Base-by-base conservation (phyloP, 2,888 invertebrate species). In the Chaetoderma sp. region DNA sequence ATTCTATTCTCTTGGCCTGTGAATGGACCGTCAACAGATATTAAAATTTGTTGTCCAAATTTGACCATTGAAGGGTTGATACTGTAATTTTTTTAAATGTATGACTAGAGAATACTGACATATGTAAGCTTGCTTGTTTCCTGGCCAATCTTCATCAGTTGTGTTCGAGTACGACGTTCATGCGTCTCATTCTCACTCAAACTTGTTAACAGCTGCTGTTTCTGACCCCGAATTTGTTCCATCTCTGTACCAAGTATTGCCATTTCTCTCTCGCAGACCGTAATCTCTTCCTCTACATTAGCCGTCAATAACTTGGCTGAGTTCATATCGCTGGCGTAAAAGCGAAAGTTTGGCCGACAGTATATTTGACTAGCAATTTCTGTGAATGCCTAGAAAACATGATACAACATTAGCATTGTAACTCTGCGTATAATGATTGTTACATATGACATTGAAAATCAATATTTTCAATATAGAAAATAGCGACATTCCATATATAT, bases 201-300 rank as follows among this genome's bases (percentile, higher is more conserved):
- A 8, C 3, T 8, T 8, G 52, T 30, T 10, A 32, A 32, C 4
- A 52, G 27, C 45, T 65, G 63, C 13, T 55, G 63, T 5, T 78
- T 76, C 39, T 75, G 72, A 0, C 49, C 49, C 0, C 73, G 70
- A 3, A 78, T 30, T 16, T 68, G 63, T 8, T 52, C 52, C 33
- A 63, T 68, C 21, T 65, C 57, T 33, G 71, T 70, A 3, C 62
- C 47, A 21, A 67, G 27, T 21, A 56, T 65, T 4, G 60, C 62
- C 8, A 65, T 44, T n/a, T 76, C 71, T 3, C 60, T 60, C 44
- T 71, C 63, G 13, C 70, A 52, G 18, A 62, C 55, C 3, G 47
- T 59, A n/a, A 86, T 83, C 54, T 82, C 78, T 39, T 81, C 81
- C 68, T 83, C 81, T 1, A 83, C 77, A 67, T 79, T 81, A 6